Base-by-base conservation (phyloP, 2,797 vertebrate genomes). In the Acipenser ruthenus region DNA sequence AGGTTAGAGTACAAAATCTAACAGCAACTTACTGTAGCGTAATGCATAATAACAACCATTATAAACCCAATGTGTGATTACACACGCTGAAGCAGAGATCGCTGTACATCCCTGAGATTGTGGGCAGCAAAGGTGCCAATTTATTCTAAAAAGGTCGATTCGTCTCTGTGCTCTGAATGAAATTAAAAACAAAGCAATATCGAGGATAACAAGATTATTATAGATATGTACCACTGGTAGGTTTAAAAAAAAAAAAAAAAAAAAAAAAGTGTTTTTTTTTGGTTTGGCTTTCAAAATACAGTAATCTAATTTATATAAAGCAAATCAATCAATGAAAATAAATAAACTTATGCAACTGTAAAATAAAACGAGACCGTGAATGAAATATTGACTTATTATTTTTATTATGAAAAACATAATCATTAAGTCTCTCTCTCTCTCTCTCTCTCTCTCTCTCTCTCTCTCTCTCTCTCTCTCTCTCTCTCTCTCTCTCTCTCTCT, bases 261-360 rank as follows among this genome's bases (percentile, higher is more conserved):
- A n/a, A n/a, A 56, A 9, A 11, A 56, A 6, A 11, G 8, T 56
- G 8, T 12, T n/a, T 56, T 12, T 12, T 37, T 37, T 37, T 37
- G 2, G 23, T 37, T 37, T 37, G 23, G 12, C 55, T 58, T 58
- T n/a, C 2, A 12, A 10, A 11, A 13, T n/a, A 58, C 55, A n/a
- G 55, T 11, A n/a, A 58, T 58, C 55, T 58, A 58, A 58, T 58
- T 58, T 3, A 58, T 58, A 58, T 11, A 58, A 58, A 58, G 55
- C 55, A 58, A 12, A 6, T 11, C 13, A n/a, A 58, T 58, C 55
- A 58, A 58, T 58, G 13, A n/a, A 58, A 53, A 12, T 12, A 58
- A n/a, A 58, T 11, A 58, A 9, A 2, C 23, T 37, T 37, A 37
- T 37, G 23, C 23, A 37, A 58, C 9, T 58, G 10, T n/a, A 56